Conservation (phyloP, 2,888 invertebrate genomes). For the Chrysotoxum bicinctum region DNA sequence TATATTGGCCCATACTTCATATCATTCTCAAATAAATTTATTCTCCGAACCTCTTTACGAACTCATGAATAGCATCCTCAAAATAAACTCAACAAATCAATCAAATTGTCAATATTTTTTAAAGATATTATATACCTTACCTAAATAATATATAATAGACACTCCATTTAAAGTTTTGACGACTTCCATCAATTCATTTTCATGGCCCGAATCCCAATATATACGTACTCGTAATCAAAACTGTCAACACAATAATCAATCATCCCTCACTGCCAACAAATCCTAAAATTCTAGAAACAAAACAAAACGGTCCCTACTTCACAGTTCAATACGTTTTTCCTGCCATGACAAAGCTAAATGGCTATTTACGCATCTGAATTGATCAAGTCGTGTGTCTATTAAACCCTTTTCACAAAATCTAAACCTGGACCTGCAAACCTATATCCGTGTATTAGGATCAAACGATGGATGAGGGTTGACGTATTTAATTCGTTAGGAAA, state of each 20-base stretch:
- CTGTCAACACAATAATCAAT: constrained; percentile 53
- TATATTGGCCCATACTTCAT: too few species aligned
- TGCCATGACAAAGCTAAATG: background rate
- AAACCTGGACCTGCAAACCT: background rate
- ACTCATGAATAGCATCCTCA: too few species aligned
- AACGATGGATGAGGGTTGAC: background rate
- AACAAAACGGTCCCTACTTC: background rate
- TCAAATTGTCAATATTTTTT: constrained; percentile 15
- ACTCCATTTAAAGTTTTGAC: constrained; percentile 13
- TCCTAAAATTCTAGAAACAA: background rate
- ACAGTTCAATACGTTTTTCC: background rate
- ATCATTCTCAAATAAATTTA: too few species aligned
- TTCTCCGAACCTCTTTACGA: too few species aligned
- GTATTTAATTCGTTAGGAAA: background rate
- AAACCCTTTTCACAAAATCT: constrained; percentile 14
- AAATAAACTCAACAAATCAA: constrained; percentile 30
- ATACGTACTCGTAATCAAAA: constrained; percentile 60
- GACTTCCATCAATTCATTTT: constrained; percentile 10
- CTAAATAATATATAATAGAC: background rate
- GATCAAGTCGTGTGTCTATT: constrained; percentile 27
- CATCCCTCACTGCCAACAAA: constrained; percentile 40
- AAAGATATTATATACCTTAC: background rate
- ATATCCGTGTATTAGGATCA: constrained; percentile 3
- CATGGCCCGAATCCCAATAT: constrained; percentile 20
- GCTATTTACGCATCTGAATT: constrained; percentile 25